Percentiles rank a stretch among this genome's conserved stretches.
These are phyloP conservation scores for Acronicta leporina DNA, from an alignment of 2,888 invertebrate genomes.

Conservation along the genomic window DNA sequence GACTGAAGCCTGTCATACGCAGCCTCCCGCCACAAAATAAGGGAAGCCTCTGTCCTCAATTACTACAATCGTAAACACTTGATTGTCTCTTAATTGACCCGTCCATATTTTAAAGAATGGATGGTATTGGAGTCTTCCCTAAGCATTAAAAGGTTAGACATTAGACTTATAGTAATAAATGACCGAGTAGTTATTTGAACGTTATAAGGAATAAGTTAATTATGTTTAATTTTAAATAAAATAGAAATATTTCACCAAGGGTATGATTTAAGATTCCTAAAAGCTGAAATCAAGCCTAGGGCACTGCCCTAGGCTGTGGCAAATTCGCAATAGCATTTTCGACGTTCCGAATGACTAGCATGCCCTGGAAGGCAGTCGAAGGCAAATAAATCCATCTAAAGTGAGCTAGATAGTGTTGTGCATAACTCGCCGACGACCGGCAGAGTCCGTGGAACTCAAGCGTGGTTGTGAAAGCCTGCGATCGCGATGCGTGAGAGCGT, in stretches of 20 bases:
- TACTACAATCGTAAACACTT: conserved; percentile 50
- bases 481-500: conserved; percentile 81
- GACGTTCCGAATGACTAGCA: conserved; percentile 41
- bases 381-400: conserved; percentile 55
- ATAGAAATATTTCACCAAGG: neutral
- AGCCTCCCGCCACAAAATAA: conserved; percentile 76
- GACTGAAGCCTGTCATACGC: conserved; percentile 85
- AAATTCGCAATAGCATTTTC: conserved; percentile 29
- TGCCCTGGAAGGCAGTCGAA: conserved; percentile 45
- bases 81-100: conserved; percentile 51
- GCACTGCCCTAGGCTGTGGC: neutral
- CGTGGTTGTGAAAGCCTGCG: conserved; percentile 83
- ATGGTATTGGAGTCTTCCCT: conserved; percentile 8
- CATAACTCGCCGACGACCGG: conserved; percentile 49
- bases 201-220: too few relatives aligned
- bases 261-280: neutral
- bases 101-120: conserved; percentile 32
- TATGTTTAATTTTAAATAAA: neutral
- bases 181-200: too few relatives aligned
- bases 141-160: too few relatives aligned
- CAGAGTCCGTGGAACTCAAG: conserved; percentile 64
- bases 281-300: conserved; percentile 6
- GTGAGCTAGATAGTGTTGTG: conserved; percentile 52
- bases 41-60: conserved; percentile 62
- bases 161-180: too few relatives aligned